These are phyloP conservation scores for Lissocephala sabroskyi DNA, from an alignment of 2,888 invertebrate species.

Conservation along the genomic window DNA sequence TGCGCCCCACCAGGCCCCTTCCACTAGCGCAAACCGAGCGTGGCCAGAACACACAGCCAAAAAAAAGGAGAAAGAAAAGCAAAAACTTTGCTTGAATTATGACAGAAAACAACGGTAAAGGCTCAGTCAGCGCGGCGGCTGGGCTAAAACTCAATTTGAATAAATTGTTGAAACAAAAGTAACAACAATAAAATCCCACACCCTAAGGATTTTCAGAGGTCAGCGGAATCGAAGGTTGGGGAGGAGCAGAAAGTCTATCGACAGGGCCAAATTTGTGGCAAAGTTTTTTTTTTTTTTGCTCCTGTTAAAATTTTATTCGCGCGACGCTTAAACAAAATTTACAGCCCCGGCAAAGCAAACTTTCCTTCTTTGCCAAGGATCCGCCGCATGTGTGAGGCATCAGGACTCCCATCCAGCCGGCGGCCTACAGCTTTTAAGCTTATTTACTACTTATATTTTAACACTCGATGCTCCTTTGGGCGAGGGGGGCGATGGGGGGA, in stretches of 20 bases:
- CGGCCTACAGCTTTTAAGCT: slow-evolving; percentile 54
- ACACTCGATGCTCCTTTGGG: no score
- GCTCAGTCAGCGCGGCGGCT: slow-evolving; percentile 10
- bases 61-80: slow-evolving; percentile 9
- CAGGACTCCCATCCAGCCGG: slow-evolving; percentile 29
- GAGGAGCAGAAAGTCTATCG: slow-evolving; percentile 21
- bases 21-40: slow-evolving; percentile 17
- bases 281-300: neutral
- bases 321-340: slow-evolving; percentile 55
- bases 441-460: slow-evolving; percentile 63
- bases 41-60: slow-evolving; percentile 24
- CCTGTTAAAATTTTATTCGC: slow-evolving; percentile 40
- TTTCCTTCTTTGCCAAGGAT: slow-evolving; percentile 10
- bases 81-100: slow-evolving; percentile 1
- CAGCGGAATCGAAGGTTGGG: no score
- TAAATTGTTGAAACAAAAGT: slow-evolving; percentile 54
- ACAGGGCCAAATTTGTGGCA: slow-evolving; percentile 27
- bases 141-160: slow-evolving; percentile 55
- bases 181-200: slow-evolving; percentile 28
- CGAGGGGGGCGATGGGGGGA: no score
- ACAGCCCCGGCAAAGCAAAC: slow-evolving; percentile 21
- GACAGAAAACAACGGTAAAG: neutral
- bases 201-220: no score
- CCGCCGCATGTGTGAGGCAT: slow-evolving; percentile 50
- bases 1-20: no score